Base-by-base conservation (phyloP, 1,140 invertebrate species). In the Artemia franciscana region DNA sequence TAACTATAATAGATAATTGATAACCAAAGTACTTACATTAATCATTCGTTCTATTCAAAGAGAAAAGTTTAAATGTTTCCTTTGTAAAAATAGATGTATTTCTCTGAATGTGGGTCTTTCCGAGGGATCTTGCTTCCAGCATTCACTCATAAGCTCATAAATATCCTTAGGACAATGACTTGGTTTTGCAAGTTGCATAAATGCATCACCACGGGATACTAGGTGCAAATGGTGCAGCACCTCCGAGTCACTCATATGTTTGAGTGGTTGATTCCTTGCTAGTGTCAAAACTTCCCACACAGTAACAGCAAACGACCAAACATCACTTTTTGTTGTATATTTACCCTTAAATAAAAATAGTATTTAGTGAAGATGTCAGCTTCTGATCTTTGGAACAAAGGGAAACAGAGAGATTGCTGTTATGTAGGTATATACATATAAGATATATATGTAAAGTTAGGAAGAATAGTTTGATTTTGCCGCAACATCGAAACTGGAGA, bases 271-370 rank as follows among this genome's bases (percentile, higher is more conserved):
- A 65, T 88, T 82, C 57, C 84, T 73, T 5, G 85, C 85, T 71
- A 88, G 86, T 12, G 86, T 88, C 66, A 92, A 74, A 59, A 91
- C 84, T 75, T 91, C 89, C 88, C 88, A 92, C 26, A 90, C 76
- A 30, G 85, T 84, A 2, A 91, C 85, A 18, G 84, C 87, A 70
- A 90, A 91, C 25, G 85, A 80, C 88, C 87, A 91, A 5, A 90
- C 86, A 73, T 89, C 86, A 67, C 85, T 88, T 69, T 90, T 88
- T 21, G 81, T 83, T 4, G 84, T 84, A 70, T 85, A 88, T 71
- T 87, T 88, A 26, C 82, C 85, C 84, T 86, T 65, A 5, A 68
- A 64, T 65, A 65, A 56, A n/a, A 64, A 21, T 5, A 25, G 63
- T n/a, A n/a, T n/a, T n/a, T n/a, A n/a, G n/a, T n/a, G n/a, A n/a